Evolutionary conservation across 1,140 invertebrate genomes (phyloP), one percentile per base, ranked within the genome.

Genomic region (Oncopodura yosiiana): DNA sequence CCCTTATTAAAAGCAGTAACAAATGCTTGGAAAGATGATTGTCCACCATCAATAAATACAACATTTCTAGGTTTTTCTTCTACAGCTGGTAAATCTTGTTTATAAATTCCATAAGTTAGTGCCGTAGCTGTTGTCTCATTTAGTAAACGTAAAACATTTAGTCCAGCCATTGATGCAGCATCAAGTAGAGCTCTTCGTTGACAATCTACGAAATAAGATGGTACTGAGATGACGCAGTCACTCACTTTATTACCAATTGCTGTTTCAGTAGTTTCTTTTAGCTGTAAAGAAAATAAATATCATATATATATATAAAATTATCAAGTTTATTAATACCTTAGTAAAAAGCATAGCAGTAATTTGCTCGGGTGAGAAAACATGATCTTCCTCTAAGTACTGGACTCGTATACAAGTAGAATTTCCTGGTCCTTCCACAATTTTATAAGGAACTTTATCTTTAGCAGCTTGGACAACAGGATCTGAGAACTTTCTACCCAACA

Each of bases 51-150:
- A 36, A 96, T 84, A 72, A 96, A 95, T 1, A 91, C 80, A 26
- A 95, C 85, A 72, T 91, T 87, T 54, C 85, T 76, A 1, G 92
- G 83, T 60, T 88, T 84, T 56, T 92, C 86, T 64, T 92, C 88
- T 2, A 80, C 73, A 39, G 77, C 77, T 30, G 32, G 11, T 49
- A 96, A 73, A 72, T 96, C 93, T 68, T 94, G 86, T 70, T 95
- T 95, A 68, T 97, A 98, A 69, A 98, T 94, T 56, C 94, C 94
- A 73, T 99, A 98, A 23, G 85, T 82, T 21, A 99, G 73, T 23
- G 92, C 91, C 49, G 90, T 92, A 4, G 95, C 93, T 14, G 94
- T 92, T 16, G 93, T 92, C 74, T 99, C 95, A 71, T 98, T 98
- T 75, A 99, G 85, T 27, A 99, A 73, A 55, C 90, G 81, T 29